Percentiles rank a stretch among this genome's conserved stretches.
phyloP scores from a whole-genome alignment of 1,140 invertebrate species.

The Papilio glaucus region DNA sequence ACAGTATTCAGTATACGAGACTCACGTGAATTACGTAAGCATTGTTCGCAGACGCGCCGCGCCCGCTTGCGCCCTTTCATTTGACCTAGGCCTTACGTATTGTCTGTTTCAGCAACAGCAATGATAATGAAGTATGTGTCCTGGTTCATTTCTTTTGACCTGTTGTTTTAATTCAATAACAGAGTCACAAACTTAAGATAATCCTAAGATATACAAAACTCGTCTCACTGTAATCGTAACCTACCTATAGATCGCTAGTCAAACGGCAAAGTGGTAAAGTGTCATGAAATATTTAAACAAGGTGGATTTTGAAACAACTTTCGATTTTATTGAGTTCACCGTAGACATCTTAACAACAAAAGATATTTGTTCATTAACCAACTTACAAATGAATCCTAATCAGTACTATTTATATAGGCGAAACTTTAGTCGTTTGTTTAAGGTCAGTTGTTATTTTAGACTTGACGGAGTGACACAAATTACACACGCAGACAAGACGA shows the following conservation, averaged over 20 bases:
- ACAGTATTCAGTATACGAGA: conserved; percentile 9
- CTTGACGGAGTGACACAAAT: conserved; percentile 14
- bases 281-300: background rate
- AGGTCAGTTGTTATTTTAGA: conserved; percentile 15
- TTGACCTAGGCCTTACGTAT: conserved; percentile 35
- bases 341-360: conserved; percentile 2
- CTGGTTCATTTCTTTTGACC: background rate
- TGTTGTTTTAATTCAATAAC: background rate
- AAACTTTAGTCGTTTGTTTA: conserved; percentile 11
- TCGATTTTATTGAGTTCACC: background rate
- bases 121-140: background rate
- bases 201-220: no score
- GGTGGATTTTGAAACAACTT: background rate
- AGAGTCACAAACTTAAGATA: no score
- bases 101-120: conserved; percentile 10
- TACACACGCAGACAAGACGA: background rate
- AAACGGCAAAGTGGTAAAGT: no score
- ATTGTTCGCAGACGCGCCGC: conserved; percentile 31
- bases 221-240: no score
- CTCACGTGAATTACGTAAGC: conserved; percentile 35
- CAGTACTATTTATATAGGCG: conserved; percentile 14
- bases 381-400: conserved; percentile 6
- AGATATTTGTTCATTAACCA: background rate
- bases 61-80: conserved; percentile 10
- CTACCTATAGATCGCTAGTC: no score